phyloP scores from a whole-genome alignment of 2,888 invertebrate species.

The Andrena dorsata region DNA sequence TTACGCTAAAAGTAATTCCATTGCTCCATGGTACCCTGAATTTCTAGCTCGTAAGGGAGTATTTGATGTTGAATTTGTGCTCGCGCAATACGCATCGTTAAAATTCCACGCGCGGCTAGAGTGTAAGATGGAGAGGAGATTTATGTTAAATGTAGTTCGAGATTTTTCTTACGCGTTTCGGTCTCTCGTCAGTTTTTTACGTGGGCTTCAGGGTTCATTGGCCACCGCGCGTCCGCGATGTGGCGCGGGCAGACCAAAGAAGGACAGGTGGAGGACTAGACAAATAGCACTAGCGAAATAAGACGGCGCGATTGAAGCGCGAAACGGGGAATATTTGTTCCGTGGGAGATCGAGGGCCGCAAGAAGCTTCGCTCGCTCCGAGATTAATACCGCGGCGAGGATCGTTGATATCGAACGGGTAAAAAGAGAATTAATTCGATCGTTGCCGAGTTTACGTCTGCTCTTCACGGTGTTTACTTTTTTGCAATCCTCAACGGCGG shows the following conservation, averaged over 20 bases:
- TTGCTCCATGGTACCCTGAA: not conserved
- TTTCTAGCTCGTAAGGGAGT: not conserved
- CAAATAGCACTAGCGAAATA: conserved; percentile 18
- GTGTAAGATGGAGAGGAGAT: not conserved
- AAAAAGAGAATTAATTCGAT: conserved; percentile 51
- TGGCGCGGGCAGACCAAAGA: conserved; percentile 37
- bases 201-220: conserved; percentile 45
- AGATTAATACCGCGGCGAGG: conserved; percentile 35
- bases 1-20: not conserved
- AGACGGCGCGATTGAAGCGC: conserved; percentile 4
- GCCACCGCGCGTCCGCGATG: conserved; percentile 13
- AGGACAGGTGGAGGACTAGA: conserved; percentile 33
- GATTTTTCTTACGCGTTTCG: not conserved
- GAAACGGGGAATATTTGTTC: conserved; percentile 19
- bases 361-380: conserved; percentile 2
- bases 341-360: not conserved
- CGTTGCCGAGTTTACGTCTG: conserved; percentile 37
- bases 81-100: not conserved
- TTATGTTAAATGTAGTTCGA: not conserved
- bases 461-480: conserved; percentile 29
- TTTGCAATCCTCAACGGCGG: conserved; percentile 37
- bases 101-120: not conserved
- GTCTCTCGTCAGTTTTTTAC: conserved; percentile 36
- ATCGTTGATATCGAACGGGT: conserved; percentile 10
- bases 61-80: no score